Evolutionary conservation across 2,113 vertebrate species (phyloP), one percentile per base, ranked within the genome.

Genomic region (Pseudolaguvia tuberculata): DNA sequence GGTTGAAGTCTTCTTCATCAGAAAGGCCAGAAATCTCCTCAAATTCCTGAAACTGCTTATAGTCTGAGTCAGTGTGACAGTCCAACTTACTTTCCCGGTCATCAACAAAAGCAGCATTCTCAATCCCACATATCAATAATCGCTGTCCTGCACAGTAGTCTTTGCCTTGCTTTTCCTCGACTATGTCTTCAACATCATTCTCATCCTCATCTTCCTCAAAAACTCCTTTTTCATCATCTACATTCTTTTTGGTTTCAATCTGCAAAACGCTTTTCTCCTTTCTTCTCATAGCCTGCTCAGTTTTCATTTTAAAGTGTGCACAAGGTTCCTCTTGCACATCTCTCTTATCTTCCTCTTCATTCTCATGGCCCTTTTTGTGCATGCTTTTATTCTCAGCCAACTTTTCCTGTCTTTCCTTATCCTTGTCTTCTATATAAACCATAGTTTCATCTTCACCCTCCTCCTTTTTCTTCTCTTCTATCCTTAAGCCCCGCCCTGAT

Each of bases 11-110:
- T 47, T 90, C 88, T 77, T 87, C 89, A 57, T 93, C 92, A 58
- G 90, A 85, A 53, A 92, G 87, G 63, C 92, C 91, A 79, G 91
- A 88, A 79, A 94, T 70, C 81, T 96, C 93, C 67, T 93, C 91
- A 75, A 87, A 95, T 45, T 89, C 84, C 68, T 84, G 83, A 10
- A 25, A 17, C 14, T 69, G 15, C 72, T 80, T 83, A 57, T 80
- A 50, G 20, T 20, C 47, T 23, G 61, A 67, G n/a, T 17, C 29
- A 27, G 11, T 35, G 67, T 78, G 76, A 42, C 45, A 82, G 82
- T 84, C 87, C 15, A 78, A n/a, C 6, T 93, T 91, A 73, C 79
- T 63, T 50, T 88, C 87, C 78, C 83, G 84, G 35, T 91, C 88
- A 75, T 87, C 87, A 77, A 90, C 87, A 83, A 93, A 94, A 78